These are phyloP conservation scores for Anagrus nilaparvatae DNA, from an alignment of 1,140 invertebrate genomes.

Conservation along the genomic window DNA sequence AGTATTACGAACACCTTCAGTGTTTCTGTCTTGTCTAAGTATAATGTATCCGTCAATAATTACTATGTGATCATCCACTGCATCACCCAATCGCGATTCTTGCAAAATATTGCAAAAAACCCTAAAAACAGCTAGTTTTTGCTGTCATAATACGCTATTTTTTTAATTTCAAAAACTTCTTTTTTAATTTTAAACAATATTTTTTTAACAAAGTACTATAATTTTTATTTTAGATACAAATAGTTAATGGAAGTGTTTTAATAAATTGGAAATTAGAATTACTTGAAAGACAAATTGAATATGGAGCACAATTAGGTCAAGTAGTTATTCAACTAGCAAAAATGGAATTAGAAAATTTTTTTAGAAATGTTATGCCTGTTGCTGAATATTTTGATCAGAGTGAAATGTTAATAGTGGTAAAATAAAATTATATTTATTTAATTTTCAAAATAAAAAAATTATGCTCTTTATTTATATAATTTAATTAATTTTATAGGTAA, in stretches of 20 bases:
- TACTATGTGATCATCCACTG: too few species aligned
- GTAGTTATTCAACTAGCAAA: slow-evolving; percentile 72
- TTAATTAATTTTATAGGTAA: slow-evolving; percentile 47
- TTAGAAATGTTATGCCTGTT: slow-evolving; percentile 78
- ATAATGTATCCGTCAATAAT: too few species aligned
- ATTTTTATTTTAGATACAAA: slow-evolving; percentile 58
- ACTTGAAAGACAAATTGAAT: slow-evolving; percentile 78
- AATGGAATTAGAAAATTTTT: slow-evolving; percentile 83
- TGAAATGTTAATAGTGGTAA: slow-evolving; percentile 71
- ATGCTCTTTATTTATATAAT: slow-evolving; percentile 9
- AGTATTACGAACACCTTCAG: too few species aligned
- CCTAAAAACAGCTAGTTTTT: too few species aligned
- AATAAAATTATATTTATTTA: slow-evolving; percentile 16
- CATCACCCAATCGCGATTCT: too few species aligned
- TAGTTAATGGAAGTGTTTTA: slow-evolving; percentile 73
- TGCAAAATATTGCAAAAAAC: too few species aligned
- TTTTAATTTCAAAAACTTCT: too few species aligned
- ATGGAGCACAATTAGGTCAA: slow-evolving; percentile 76
- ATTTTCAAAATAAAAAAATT: background rate
- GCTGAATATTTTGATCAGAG: slow-evolving; percentile 82
- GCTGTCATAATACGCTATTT: too few species aligned
- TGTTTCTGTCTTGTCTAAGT: too few species aligned
- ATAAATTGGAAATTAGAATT: slow-evolving; percentile 77
- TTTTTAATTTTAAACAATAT: background rate
- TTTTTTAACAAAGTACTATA: background rate